Base-by-base conservation (phyloP, 2,113 vertebrate species). In the Phalacrocorax carbo region DNA sequence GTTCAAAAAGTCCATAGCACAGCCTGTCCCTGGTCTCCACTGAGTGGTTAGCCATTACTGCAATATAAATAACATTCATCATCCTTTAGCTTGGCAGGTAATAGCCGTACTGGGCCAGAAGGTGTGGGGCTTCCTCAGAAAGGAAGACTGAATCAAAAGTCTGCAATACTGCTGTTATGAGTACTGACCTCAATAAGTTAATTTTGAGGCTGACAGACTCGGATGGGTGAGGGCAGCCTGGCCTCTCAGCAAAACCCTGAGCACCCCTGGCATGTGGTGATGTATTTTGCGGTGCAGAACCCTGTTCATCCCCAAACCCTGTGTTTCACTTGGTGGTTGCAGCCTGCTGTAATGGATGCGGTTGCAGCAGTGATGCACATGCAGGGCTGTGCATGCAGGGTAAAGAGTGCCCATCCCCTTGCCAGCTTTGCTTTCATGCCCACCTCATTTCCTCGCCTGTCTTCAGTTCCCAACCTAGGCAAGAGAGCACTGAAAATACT, bases 51-150 rank as follows among this genome's bases (percentile, higher is more conserved):
- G 87, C 89, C 91, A 90, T 96, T 97, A 90, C 91, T 32, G 38
- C 85, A 93, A 96, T 90, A 94, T 93, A 96, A 96, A 96, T 95
- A 93, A 70, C 85, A 91, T 94, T 90, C 89, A 93, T 96, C 96
- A 93, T 97, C 91, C 89, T 95, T 97, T 95, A 83, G 93, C 82
- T 6, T 96, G 96, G 89, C 95, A 95, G 94, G 94, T 95, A 93
- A 97, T 95, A 93, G 91, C 89, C 4, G 10, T 60, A 55, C 82
- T 81, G 79, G 93, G 68, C 75, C 52, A 57, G 69, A 55, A 71
- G 80, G 38, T 6, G 30, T 68, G 82, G 84, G 78, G 26, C 86
- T 93, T 87, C 91, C 91, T 95, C 70, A 73, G 75, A 77, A 78
- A 82, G 83, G 91, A 95, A 89, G 89, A 62, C 77, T 91, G 88